Base-by-base conservation (phyloP, 2,113 vertebrate genomes). In the Stegostoma tigrinum region DNA sequence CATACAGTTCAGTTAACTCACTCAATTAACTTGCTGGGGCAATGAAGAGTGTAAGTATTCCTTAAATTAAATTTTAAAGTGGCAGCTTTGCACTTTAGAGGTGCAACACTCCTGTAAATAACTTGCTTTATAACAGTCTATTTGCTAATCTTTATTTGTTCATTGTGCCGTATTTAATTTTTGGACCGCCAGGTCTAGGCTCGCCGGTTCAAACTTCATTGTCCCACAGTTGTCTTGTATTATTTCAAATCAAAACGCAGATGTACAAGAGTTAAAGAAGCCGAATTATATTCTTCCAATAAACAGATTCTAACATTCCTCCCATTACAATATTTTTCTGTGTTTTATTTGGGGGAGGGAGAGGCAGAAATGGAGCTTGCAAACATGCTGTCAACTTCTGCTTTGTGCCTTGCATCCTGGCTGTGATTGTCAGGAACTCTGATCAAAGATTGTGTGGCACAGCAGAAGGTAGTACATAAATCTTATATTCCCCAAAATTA, bases 21-120 rank as follows among this genome's bases (percentile, higher is more conserved):
- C 27, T 89, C 24, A 61, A 52, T 55, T 48, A 24, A 89, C 55
- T 55, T 91, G 55, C 12, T 64, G 87, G n/a, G 30, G 0, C 87
- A n/a, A 15, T 14, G 55, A 61, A 61, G 55, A 10, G 55, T 61
- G 7, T 10, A 61, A 61, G 55, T n/a, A n/a, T 61, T 8, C 8
- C 2, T 61, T 61, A 61, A 61, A 61, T 61, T 61, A 5, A 15
- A 55, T 19, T 19, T 0, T n/a, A 10, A 38, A 93, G 89, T 38
- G 38, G 14, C 89, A 93, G 27, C 30, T 8, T 66, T n/a, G n/a
- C 61, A 66, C 5, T 34, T 66, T 8, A 93, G n/a, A 45, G 61
- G 34, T n/a, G 61, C 89, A 93, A 34, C n/a, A 93, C 61, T 93
- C 89, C 89, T 93, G 89, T 67, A 66, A 66, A 66, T 93, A 93